Evolutionary conservation across 2,888 invertebrate genomes (phyloP).

Genomic region (Graphium colonna): DNA sequence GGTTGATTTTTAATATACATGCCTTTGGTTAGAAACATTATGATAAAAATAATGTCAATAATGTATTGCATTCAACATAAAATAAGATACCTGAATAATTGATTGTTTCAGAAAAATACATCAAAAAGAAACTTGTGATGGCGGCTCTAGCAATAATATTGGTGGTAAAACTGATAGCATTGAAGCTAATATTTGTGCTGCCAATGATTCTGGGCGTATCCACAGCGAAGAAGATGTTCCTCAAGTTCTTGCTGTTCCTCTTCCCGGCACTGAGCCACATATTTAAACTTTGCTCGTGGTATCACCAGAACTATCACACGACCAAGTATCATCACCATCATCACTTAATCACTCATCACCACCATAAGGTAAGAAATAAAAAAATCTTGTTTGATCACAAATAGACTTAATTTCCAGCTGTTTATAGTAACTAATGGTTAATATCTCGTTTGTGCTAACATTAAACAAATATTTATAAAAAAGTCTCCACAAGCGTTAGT

Average conservation of each 20-base stretch:
- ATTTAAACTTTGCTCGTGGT: constrained; percentile 91
- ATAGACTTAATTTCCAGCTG: too few species aligned
- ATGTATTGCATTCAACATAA: too few species aligned
- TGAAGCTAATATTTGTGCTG: constrained; percentile 89
- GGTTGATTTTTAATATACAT: too few species aligned
- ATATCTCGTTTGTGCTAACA: neutral
- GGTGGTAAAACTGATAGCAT: constrained; percentile 88
- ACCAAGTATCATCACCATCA: constrained; percentile 91
- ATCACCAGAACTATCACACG: constrained; percentile 85
- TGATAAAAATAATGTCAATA: too few species aligned
- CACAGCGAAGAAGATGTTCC: constrained; percentile 90
- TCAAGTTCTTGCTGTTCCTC: constrained; percentile 89
- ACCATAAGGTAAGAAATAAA: constrained; percentile 74
- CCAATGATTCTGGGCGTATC: constrained; percentile 89
- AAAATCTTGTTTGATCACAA: neutral
- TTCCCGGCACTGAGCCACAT: constrained; percentile 91
- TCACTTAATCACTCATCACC: constrained; percentile 88
- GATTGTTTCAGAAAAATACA: constrained; percentile 84
- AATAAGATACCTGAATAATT: neutral
- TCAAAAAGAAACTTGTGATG: constrained; percentile 86
- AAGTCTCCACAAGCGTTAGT: too few species aligned
- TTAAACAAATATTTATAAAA: too few species aligned
- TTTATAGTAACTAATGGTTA: neutral
- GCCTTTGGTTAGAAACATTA: too few species aligned
- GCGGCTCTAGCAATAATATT: constrained; percentile 88